These are phyloP conservation scores for Agelas oroides DNA, from an alignment of 37 sponge, comb jelly and placozoan species.

Conservation along the genomic window DNA sequence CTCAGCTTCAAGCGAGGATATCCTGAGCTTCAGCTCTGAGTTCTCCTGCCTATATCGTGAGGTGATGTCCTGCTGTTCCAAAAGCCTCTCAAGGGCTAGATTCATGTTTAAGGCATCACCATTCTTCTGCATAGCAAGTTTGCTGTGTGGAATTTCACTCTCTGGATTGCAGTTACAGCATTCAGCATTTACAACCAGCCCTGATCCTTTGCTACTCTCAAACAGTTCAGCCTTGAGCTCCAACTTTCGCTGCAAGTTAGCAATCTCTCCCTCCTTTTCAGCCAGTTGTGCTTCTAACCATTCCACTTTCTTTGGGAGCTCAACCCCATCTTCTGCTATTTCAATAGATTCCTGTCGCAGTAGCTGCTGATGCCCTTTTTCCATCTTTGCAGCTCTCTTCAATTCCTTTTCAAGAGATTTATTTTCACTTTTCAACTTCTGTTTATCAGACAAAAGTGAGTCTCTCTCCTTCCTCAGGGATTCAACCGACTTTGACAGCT, in stretches of 20 bases:
- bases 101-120: constrained; percentile 5
- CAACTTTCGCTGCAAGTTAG: neutral
- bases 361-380: constrained; percentile 3
- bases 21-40: constrained; percentile 17
- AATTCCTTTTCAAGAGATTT: constrained; percentile 32
- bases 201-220: no score
- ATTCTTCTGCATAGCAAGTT: constrained; percentile 1
- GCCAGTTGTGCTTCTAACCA: constrained; percentile 15
- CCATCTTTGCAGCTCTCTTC: constrained; percentile 10
- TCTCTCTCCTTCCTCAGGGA: constrained; percentile 46
- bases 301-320: constrained; percentile 13
- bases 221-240: neutral
- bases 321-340: constrained; percentile 15
- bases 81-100: constrained; percentile 1
- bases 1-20: constrained; percentile 25
- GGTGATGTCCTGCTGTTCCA: constrained; percentile 25
- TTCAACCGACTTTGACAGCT: constrained; percentile 38
- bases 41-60: constrained; percentile 27
- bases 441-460: constrained; percentile 11
- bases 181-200: no score
- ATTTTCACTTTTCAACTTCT: constrained; percentile 15
- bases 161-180: no score
- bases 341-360: neutral
- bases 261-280: constrained; percentile 6
- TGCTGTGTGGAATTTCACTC: no score